A percentile compares a stretch with the other conserved stretches of the same genome.
Conservation (phyloP, 2,888 invertebrate species). For the Campoplex nolae region DNA sequence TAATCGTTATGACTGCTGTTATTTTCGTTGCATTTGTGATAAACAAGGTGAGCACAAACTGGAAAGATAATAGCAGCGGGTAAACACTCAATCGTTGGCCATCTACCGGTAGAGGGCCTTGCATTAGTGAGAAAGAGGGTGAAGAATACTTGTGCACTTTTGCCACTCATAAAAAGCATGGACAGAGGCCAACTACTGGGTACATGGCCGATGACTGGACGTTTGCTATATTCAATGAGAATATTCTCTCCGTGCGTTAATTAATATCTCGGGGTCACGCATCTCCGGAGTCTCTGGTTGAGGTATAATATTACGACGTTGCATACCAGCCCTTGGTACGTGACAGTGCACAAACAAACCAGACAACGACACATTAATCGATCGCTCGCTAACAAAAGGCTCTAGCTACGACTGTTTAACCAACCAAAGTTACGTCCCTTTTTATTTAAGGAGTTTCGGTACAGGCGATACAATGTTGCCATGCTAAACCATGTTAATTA, state of each 20-base stretch:
- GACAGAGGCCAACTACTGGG: too few species aligned
- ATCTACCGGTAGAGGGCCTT: too few species aligned
- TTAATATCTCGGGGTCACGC: constrained; percentile 51
- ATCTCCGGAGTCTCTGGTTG: constrained; percentile 46
- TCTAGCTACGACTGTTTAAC: background rate
- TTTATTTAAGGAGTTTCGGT: background rate
- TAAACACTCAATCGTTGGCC: too few species aligned
- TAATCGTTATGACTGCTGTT: background rate
- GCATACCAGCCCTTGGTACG: constrained; percentile 10
- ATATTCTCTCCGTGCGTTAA: constrained; percentile 22
- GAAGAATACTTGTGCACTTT: too few species aligned
- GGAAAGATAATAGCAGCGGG: too few species aligned
- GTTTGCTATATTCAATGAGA: constrained; percentile 7
- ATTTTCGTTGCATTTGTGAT: constrained; percentile 6
- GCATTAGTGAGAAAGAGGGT: too few species aligned
- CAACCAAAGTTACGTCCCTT: background rate
- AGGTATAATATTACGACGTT: constrained; percentile 37
- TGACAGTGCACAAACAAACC: constrained; percentile 42
- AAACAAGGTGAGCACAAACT: too few species aligned
- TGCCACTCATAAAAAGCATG: too few species aligned
- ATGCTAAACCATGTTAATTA: too few species aligned
- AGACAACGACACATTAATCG: background rate
- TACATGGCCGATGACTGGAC: too few species aligned
- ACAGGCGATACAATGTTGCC: too few species aligned
- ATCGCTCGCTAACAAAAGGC: background rate